These are phyloP conservation scores for Caenorhabditis brenneri DNA, from an alignment of 1,140 invertebrate species.

Conservation along the genomic window DNA sequence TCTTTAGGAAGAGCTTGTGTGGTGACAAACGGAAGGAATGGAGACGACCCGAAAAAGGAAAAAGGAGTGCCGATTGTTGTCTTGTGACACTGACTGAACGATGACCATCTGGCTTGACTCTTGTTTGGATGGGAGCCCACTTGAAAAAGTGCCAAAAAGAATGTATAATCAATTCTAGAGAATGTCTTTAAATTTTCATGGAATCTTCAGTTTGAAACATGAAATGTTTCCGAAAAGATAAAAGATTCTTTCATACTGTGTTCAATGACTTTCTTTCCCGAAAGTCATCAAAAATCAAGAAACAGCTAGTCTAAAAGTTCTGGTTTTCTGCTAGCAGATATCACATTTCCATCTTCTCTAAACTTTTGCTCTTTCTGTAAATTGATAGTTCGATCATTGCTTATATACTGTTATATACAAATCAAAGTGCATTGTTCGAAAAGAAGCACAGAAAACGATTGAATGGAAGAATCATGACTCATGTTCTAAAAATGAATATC, in stretches of 20 bases:
- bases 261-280: neutral
- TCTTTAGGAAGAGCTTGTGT: neutral
- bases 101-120: neutral
- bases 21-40: neutral
- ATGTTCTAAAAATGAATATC: no score
- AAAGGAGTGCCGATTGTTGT: conserved; percentile 29
- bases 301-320: neutral
- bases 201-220: no score
- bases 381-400: neutral
- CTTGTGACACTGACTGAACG: conserved; percentile 19
- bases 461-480: no score
- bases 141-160: neutral
- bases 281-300: neutral
- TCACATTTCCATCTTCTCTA: neutral
- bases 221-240: no score
- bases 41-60: no score
- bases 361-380: conserved; percentile 14
- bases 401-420: no score
- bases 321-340: neutral
- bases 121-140: neutral
- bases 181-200: no score
- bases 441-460: neutral
- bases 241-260: neutral
- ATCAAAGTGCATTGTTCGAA: neutral
- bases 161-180: neutral